Evolutionary conservation across 2,888 invertebrate species (phyloP).

Genomic region (Plagodis pulveraria): DNA sequence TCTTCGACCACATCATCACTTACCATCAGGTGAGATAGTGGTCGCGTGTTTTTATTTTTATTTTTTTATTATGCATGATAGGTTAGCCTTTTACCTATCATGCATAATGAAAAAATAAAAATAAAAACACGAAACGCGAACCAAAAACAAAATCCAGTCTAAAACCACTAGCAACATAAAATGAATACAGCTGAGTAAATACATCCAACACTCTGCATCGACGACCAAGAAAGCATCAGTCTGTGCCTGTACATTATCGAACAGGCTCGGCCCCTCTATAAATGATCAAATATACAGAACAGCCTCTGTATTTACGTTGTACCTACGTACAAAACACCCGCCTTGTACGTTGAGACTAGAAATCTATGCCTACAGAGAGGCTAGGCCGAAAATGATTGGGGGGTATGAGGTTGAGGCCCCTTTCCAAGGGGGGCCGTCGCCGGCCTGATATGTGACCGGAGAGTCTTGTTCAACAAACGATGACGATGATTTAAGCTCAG

Average conservation of each 20-base stretch:
- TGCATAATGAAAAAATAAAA: too few relatives aligned
- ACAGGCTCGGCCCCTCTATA: conserved; percentile 35
- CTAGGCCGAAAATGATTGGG: conserved; percentile 76
- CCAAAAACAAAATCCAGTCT: too few relatives aligned
- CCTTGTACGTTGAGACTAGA: conserved; percentile 73
- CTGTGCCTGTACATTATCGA: conserved; percentile 30
- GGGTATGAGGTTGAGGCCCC: conserved; percentile 38
- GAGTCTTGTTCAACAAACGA: conserved; percentile 85
- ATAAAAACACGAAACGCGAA: too few relatives aligned
- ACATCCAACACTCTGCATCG: conserved; percentile 12
- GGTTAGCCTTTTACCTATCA: too few relatives aligned
- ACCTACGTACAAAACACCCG: conserved; percentile 62
- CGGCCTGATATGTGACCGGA: conserved; percentile 83
- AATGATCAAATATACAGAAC: conserved; percentile 59
- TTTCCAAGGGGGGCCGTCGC: conserved; percentile 54
- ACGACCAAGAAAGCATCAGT: conserved; percentile 32
- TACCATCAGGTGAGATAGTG: too few relatives aligned
- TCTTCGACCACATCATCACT: too few relatives aligned
- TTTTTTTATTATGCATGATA: too few relatives aligned
- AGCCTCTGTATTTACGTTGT: conserved; percentile 61
- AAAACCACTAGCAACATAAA: neutral
- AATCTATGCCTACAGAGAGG: conserved; percentile 76
- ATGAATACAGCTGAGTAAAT: neutral
- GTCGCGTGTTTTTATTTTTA: too few relatives aligned
- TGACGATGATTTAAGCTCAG: conserved; percentile 85